Evolutionary conservation across 2,888 invertebrate species (phyloP).

Genomic region (Adela reaumurella): DNA sequence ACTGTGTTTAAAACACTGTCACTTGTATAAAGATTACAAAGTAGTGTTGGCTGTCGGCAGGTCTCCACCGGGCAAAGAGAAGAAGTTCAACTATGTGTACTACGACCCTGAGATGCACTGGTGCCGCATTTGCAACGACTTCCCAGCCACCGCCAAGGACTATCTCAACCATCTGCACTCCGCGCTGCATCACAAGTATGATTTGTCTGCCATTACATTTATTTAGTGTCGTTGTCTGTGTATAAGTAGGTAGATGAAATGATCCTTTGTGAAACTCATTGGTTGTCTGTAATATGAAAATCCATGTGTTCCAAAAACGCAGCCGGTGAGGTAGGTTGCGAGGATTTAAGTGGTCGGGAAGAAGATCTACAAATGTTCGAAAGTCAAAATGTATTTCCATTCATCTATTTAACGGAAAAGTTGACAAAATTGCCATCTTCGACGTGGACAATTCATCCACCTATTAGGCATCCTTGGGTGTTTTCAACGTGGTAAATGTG

Average conservation of each 20-base stretch:
- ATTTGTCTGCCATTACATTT: slow-evolving; percentile 8
- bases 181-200: slow-evolving; percentile 67
- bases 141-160: slow-evolving; percentile 83
- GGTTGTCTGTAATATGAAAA: neutral
- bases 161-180: slow-evolving; percentile 81
- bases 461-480: too few species aligned
- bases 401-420: too few species aligned
- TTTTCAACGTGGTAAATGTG: too few species aligned
- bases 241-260: neutral
- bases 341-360: too few species aligned
- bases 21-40: too few species aligned
- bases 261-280: neutral
- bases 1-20: too few species aligned
- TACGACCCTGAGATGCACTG: slow-evolving; percentile 90
- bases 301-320: slow-evolving; percentile 1
- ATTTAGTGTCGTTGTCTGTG: slow-evolving; percentile 1
- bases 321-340: too few species aligned
- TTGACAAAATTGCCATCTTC: too few species aligned
- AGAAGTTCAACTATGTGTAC: slow-evolving; percentile 73
- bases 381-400: too few species aligned
- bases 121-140: slow-evolving; percentile 83
- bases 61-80: slow-evolving; percentile 33
- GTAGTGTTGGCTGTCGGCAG: slow-evolving; percentile 18
- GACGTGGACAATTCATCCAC: too few species aligned
- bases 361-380: too few species aligned